Evolutionary conservation across 2,888 invertebrate genomes (phyloP).

Genomic region (Hecatera dysodea): DNA sequence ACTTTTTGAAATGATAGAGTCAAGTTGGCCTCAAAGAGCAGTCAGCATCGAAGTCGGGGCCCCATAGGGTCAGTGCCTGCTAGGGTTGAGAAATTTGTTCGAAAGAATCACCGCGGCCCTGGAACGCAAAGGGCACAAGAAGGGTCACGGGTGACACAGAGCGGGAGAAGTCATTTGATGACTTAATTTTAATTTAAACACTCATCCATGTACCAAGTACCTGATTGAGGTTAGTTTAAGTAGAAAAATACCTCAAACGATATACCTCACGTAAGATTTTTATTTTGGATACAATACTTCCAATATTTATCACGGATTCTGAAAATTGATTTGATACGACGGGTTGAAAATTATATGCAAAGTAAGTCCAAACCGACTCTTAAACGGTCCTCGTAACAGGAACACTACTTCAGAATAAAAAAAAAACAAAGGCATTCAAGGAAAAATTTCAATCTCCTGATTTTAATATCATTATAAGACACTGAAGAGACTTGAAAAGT

Average conservation of each 20-base stretch:
- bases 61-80: no score
- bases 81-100: no score
- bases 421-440: slow-evolving; percentile 6
- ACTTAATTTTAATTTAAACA: background rate
- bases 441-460: slow-evolving; percentile 38
- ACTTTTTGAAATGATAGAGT: slow-evolving; percentile 2
- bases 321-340: slow-evolving; percentile 14
- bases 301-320: slow-evolving; percentile 6
- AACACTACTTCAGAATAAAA: slow-evolving; percentile 7
- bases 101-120: no score
- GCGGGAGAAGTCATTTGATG: no score
- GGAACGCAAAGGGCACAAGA: no score
- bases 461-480: slow-evolving; percentile 53
- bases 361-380: background rate
- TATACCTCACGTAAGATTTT: background rate
- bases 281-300: slow-evolving; percentile 14
- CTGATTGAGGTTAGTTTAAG: no score
- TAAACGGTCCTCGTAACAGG: background rate
- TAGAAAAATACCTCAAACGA: no score
- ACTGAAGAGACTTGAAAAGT: slow-evolving; percentile 36
- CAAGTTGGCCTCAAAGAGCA: no score
- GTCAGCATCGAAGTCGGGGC: no score
- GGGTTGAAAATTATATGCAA: background rate
- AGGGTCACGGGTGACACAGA: no score
- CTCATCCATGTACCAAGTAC: background rate